Percentiles rank a stretch among this genome's conserved stretches.
Conservation (phyloP, 2,797 vertebrate genomes). For the Sebastes oblongus region DNA sequence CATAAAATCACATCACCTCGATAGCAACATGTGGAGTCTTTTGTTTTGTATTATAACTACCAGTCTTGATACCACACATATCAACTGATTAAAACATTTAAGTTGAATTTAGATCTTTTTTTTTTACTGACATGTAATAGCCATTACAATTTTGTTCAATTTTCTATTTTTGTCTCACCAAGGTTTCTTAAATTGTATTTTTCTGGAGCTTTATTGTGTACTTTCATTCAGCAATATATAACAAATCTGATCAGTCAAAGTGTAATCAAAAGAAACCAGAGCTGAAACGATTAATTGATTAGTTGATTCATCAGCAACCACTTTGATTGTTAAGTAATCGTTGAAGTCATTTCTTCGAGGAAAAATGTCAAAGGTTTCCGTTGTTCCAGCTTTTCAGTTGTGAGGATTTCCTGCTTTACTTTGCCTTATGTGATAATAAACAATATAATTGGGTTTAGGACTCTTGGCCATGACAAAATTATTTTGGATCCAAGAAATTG, state of each 20-base stretch:
- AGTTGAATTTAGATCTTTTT: background rate
- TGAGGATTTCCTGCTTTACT: background rate
- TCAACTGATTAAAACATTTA: conserved; percentile 4
- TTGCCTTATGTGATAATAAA: background rate
- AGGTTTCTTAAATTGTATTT: background rate
- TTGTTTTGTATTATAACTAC: conserved; percentile 6
- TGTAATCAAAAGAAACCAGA: conserved; percentile 6
- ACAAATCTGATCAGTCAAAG: background rate
- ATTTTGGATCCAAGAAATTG: background rate
- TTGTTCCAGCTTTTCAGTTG: background rate
- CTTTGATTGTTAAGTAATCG: background rate
- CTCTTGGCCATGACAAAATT: background rate
- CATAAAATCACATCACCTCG: conserved; percentile 28
- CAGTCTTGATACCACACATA: conserved; percentile 4
- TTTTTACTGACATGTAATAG: background rate
- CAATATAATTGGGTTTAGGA: background rate
- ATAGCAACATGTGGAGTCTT: background rate
- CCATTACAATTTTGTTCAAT: background rate
- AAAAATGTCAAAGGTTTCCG: background rate
- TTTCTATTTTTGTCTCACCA: conserved; percentile 19
- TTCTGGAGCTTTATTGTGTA: background rate
- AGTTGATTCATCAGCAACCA: background rate
- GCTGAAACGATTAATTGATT: background rate
- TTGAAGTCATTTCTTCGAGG: no score
- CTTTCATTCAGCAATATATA: background rate